A percentile compares a stretch with the other conserved stretches of the same genome.
These are phyloP conservation scores for Centropus bengalensis DNA, from an alignment of 2,113 vertebrate species.

Conservation along the genomic window DNA sequence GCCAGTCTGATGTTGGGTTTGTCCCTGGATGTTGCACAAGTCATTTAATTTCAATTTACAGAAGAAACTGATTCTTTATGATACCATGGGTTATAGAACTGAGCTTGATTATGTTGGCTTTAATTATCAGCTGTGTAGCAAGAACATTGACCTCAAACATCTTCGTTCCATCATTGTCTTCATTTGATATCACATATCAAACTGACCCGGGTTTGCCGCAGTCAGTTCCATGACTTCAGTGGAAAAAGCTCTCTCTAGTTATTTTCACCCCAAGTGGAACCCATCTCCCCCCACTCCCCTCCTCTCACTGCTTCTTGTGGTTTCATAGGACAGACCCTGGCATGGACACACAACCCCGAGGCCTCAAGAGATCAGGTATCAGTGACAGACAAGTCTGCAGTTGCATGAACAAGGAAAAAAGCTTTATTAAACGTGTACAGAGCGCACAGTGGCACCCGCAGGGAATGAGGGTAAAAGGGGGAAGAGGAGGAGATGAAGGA, in stretches of 20 bases:
- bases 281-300: neutral
- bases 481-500: neutral
- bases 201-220: neutral
- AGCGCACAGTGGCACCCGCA: neutral
- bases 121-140: neutral
- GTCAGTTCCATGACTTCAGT: neutral
- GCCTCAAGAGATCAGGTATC: neutral
- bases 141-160: neutral
- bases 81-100: neutral
- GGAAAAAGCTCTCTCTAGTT: neutral
- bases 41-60: neutral
- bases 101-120: neutral
- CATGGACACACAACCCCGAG: neutral
- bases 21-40: rapidly evolving
- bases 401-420: constrained; percentile 39
- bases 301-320: neutral
- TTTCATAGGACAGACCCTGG: neutral
- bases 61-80: neutral
- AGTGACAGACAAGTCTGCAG: constrained; percentile 1
- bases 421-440: constrained; percentile 72
- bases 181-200: neutral
- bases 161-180: neutral
- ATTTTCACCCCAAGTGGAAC: neutral
- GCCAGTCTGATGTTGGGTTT: rapidly evolving
- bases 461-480: neutral